Base-by-base conservation (phyloP, 30 jellyfish, hydroid and myxozoan species). In the Cassiopea andromeda region DNA sequence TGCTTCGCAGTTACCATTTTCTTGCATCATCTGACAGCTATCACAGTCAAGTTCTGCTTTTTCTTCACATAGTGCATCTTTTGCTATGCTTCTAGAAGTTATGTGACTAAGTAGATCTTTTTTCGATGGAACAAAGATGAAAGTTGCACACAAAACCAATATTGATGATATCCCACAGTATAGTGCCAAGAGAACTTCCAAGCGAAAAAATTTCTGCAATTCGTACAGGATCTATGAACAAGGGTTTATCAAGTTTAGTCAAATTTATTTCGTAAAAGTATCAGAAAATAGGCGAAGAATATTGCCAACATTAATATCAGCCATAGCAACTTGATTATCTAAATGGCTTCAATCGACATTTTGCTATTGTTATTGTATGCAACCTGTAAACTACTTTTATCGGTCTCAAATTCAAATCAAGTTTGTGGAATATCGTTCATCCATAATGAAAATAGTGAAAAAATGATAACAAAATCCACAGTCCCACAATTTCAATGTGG, bases 111-210 rank as follows among this genome's bases (percentile, higher is more conserved):
- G 58, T 68, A 87, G 80, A 50, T 87, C 90, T 5, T 73, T 73
- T 57, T 87, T 87, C 48, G 94, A 77, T 19, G 94, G 94, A 12
- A 87, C 88, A 48, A 87, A 82, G 12, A 78, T 74, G 59, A 80
- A 44, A 4, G 94, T 87, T 45, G 90, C 77, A 69, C 75, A 9
- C 15, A 87, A 90, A 47, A 87, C 94, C 46, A 87, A 69, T 48
- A 69, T 17, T 2, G 90, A 81, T 50, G 90, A 87, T 14, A 87
- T 5, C 46, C 84, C 90, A 69, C 94, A 87, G 74, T 87, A 87
- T 60, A 87, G 54, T 47, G 94, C 72, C 47, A 87, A 61, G 84
- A 87, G 75, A 2, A 72, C 44, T 76, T 87, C 94, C 61, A 87
- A 19, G 68, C 78, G 60, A 38, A 87, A 44, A 27, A 82, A 43